These are phyloP conservation scores for Lamellibrachia satsuma DNA, from an alignment of 2,888 invertebrate genomes.

Conservation along the genomic window DNA sequence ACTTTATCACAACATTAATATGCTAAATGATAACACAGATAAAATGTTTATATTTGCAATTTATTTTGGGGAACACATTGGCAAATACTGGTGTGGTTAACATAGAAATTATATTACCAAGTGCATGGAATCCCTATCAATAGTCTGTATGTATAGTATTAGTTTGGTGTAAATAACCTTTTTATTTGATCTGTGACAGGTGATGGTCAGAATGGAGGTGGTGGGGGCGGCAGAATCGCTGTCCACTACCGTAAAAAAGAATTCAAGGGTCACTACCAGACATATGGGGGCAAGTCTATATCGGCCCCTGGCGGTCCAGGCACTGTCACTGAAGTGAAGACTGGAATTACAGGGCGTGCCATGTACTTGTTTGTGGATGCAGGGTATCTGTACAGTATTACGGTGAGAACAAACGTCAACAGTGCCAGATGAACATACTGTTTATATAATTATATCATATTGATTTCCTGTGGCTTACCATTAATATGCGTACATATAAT, in stretches of 20 bases:
- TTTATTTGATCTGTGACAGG: background rate
- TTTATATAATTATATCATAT: background rate
- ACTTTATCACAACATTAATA: background rate
- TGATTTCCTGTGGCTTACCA: no score
- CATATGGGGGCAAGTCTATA: conserved; percentile 45
- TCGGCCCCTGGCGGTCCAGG: conserved; percentile 48
- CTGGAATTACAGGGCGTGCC: background rate
- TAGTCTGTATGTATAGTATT: background rate
- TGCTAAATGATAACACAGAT: background rate
- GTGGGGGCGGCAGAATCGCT: conserved; percentile 48
- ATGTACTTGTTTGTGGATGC: background rate
- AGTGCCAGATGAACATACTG: conserved; percentile 30
- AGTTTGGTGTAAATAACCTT: background rate
- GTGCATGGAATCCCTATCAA: background rate
- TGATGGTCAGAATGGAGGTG: conserved; percentile 34
- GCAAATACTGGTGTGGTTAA: background rate
- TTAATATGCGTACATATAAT: no score
- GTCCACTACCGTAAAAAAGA: conserved; percentile 43
- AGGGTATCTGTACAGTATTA: background rate
- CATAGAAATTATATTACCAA: background rate
- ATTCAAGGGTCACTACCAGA: conserved; percentile 44
- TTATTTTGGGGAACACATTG: background rate
- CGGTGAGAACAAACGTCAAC: conserved; percentile 31
- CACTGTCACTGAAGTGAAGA: conserved; percentile 42
- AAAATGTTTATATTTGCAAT: background rate